These are phyloP conservation scores for Drosophila melanosoma DNA, from an alignment of 2,888 invertebrate species.

Conservation along the genomic window DNA sequence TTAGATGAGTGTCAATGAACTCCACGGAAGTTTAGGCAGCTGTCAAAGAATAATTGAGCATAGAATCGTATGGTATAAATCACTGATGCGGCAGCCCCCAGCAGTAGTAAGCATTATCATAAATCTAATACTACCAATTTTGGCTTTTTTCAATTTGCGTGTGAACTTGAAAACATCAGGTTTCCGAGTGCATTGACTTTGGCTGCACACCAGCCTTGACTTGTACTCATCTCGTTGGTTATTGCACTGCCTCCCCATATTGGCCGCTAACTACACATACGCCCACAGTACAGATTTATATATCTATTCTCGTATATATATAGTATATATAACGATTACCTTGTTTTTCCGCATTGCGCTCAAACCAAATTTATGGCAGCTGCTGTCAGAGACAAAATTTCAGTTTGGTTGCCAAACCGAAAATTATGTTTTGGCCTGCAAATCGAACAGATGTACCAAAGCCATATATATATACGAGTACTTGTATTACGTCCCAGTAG, in stretches of 20 bases:
- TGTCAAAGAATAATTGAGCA: conserved; percentile 51
- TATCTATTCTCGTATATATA: conserved; percentile 26
- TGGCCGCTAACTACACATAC: conserved; percentile 40
- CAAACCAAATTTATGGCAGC: conserved; percentile 59
- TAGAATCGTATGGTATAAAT: conserved; percentile 64
- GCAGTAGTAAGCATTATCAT: conserved; percentile 55
- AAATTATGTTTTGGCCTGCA: conserved; percentile 39
- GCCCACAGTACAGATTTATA: conserved; percentile 38
- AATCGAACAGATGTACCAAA: conserved; percentile 40
- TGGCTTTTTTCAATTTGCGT: conserved; percentile 72
- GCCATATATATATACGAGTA: conserved; percentile 20
- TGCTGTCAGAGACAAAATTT: conserved; percentile 35
- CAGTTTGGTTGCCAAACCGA: conserved; percentile 27
- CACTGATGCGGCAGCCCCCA: conserved; percentile 42
- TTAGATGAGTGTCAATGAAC: conserved; percentile 65
- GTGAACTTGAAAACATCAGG: conserved; percentile 65
- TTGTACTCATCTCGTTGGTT: conserved; percentile 50
- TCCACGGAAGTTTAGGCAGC: conserved; percentile 57
- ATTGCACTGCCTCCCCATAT: conserved; percentile 43
- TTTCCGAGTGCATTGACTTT: conserved; percentile 64
- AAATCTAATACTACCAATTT: conserved; percentile 69
- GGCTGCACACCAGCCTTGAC: conserved; percentile 48
- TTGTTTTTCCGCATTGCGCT: conserved; percentile 53
- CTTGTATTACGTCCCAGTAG: conserved; percentile 36
- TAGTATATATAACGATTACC: conserved; percentile 39